Evolutionary conservation across 2,888 invertebrate species (phyloP).

Genomic region (Clitarchus hookeri): DNA sequence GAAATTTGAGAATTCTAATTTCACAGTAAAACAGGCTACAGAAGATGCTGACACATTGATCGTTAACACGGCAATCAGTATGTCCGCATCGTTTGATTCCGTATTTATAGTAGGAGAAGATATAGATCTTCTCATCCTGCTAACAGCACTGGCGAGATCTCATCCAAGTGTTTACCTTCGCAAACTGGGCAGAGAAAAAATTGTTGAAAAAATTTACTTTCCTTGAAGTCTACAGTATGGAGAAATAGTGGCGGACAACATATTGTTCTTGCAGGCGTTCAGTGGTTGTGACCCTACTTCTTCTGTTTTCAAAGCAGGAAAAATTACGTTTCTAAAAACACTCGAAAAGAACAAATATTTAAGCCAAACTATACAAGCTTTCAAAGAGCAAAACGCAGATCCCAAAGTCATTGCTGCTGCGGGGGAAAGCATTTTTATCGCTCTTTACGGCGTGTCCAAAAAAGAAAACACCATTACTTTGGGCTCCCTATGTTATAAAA

Average conservation of each 20-base stretch:
- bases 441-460: no score
- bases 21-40: no score
- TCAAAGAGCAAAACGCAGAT: neutral
- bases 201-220: neutral
- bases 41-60: neutral
- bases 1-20: neutral
- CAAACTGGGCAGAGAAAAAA: neutral
- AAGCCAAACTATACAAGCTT: neutral
- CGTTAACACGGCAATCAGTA: neutral
- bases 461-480: no score
- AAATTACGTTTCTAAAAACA: neutral
- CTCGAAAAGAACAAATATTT: constrained; percentile 16
- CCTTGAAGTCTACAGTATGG: neutral
- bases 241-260: no score
- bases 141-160: neutral
- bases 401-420: no score
- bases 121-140: neutral
- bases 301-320: neutral
- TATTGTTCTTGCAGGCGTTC: neutral
- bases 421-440: no score
- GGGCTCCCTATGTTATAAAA: no score
- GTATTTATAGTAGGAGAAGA: neutral
- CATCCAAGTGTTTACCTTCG: neutral
- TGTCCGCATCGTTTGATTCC: neutral
- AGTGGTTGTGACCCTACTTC: neutral